Evolutionary conservation across 2,797 vertebrate species (phyloP), one percentile per base, ranked within the genome.

Genomic region (Lacerta viridis): DNA sequence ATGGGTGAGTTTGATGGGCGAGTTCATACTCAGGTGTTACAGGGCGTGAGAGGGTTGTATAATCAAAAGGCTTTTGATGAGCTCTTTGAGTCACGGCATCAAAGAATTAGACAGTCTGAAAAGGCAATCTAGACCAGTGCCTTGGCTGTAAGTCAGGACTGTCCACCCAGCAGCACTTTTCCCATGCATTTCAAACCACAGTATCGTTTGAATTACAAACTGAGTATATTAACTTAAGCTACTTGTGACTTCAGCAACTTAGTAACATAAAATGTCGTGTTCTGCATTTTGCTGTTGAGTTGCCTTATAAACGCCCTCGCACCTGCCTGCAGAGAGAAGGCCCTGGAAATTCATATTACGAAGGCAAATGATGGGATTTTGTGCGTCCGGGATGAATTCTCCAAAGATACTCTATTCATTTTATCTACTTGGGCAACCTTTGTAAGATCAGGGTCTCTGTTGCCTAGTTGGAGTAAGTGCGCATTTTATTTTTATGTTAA

Each of bases 181-280:
- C 33, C 33, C 50, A 66, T 64, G 59, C 43, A 2, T 66, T 66
- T 66, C 39, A 43, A 41, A 6, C 25, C 15, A n/a, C 17, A 41
- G 2, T 15, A 43, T 46, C 77, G 20, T 18, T 43, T 43, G 33
- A 50, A 66, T 20, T 17, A 66, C 39, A 78, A 75, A 43, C 3
- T 46, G 10, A 1, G 11, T 46, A 61, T 18, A 27, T 27, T 85
- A 9, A 33, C n/a, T 50, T 83, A 7, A 41, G 18, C n/a, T 55
- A 13, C 29, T 33, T 68, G n/a, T 29, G 46, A 15, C 81, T 92
- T 92, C n/a, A 43, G 64, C 20, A 20, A 36, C 10, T 55, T 5
- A 27, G 20, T 55, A 55, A 33, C 2, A 15, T 7, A 23, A 55
- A 36, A 11, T 3, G 3, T 80, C n/a, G 9, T 36, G 27, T 33